These are phyloP conservation scores for Epinotia ramella DNA, from an alignment of 2,888 invertebrate genomes.

Conservation along the genomic window DNA sequence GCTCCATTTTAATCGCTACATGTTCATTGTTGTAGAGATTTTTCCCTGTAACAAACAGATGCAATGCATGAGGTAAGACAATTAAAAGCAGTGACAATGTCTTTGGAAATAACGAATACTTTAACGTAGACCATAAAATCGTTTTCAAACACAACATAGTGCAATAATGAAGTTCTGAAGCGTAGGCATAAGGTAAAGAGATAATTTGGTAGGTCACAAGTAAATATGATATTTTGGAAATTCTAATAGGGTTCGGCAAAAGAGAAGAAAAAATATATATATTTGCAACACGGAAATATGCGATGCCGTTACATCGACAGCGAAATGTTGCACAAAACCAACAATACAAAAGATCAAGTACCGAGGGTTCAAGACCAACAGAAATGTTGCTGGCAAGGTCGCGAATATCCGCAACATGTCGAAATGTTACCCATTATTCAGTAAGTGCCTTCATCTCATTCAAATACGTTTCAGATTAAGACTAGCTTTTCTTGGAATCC, in stretches of 20 bases:
- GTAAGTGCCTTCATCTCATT: not conserved
- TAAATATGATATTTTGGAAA: too few relatives aligned
- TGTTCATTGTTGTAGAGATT: slow-evolving; percentile 99
- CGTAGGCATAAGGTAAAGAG: too few relatives aligned
- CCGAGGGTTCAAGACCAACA: slow-evolving; percentile 26
- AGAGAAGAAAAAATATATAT: slow-evolving; percentile 14
- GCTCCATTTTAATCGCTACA: slow-evolving; percentile 99
- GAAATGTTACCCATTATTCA: slow-evolving; percentile 12
- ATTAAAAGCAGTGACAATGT: not conserved
- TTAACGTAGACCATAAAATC: too few relatives aligned
- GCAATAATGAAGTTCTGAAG: too few relatives aligned
- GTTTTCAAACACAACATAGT: too few relatives aligned
- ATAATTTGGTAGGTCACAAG: too few relatives aligned
- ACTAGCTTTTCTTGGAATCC: not conserved
- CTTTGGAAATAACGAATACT: not conserved
- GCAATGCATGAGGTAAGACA: slow-evolving; percentile 47
- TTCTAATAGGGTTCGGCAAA: too few relatives aligned
- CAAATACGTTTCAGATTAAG: not conserved
- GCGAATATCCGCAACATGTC: slow-evolving; percentile 4
- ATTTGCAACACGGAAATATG: not conserved
- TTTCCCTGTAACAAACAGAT: slow-evolving; percentile 92
- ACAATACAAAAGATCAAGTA: slow-evolving; percentile 16
- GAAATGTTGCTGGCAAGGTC: slow-evolving; percentile 19
- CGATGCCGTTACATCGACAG: not conserved
- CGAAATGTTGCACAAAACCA: slow-evolving; percentile 5